Conservation (phyloP, 2,113 vertebrate genomes). For the Symphodus melops region DNA sequence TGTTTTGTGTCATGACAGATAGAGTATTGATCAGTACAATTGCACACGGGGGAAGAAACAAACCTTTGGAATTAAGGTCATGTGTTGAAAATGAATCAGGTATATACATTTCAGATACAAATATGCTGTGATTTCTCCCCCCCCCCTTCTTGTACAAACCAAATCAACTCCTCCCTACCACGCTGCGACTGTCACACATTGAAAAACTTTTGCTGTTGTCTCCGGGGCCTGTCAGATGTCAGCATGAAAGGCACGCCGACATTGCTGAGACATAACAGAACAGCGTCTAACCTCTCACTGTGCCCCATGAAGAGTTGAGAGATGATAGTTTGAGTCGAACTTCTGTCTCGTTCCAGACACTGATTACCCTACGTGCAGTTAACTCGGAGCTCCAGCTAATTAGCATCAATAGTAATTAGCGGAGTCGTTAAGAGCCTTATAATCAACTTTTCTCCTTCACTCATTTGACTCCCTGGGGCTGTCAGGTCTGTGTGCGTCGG, state of each 20-base stretch:
- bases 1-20: slow-evolving; percentile 13
- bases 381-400: slow-evolving; percentile 80
- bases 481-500: slow-evolving; percentile 71
- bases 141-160: neutral
- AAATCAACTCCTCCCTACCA: neutral
- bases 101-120: slow-evolving; percentile 6
- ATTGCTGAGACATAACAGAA: slow-evolving; percentile 52
- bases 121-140: neutral
- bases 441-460: slow-evolving; percentile 81
- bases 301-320: slow-evolving; percentile 68
- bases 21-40: slow-evolving; percentile 27
- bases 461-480: slow-evolving; percentile 79
- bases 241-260: slow-evolving; percentile 29
- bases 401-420: slow-evolving; percentile 82
- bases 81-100: slow-evolving; percentile 1
- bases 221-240: slow-evolving; percentile 44
- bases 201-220: slow-evolving; percentile 45
- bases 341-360: slow-evolving; percentile 76
- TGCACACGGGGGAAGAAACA: slow-evolving; percentile 15
- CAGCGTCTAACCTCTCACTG: slow-evolving; percentile 55
- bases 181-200: neutral
- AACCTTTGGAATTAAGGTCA: slow-evolving; percentile 49
- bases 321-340: slow-evolving; percentile 78
- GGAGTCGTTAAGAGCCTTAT: slow-evolving; percentile 81
- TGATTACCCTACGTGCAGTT: slow-evolving; percentile 80